Evolutionary conservation across 1,140 invertebrate species (phyloP), one percentile per base, ranked within the genome.

Genomic region (Olivierus martensii): DNA sequence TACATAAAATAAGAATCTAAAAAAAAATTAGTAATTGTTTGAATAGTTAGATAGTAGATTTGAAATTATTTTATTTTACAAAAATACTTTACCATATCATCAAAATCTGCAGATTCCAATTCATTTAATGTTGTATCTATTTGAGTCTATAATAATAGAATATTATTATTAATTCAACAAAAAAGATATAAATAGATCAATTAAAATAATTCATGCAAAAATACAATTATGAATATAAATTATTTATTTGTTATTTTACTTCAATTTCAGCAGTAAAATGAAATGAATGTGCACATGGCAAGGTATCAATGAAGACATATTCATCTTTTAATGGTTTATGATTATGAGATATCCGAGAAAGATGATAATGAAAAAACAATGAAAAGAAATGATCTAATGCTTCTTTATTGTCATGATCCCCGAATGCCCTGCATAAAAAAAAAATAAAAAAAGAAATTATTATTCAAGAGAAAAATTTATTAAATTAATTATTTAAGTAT

Each of bases 41-140:
- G n/a, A n/a, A n/a, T n/a, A n/a, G n/a, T n/a, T n/a, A n/a, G n/a
- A n/a, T n/a, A n/a, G n/a, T n/a, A n/a, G n/a, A n/a, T n/a, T n/a
- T n/a, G n/a, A n/a, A n/a, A n/a, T n/a, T 28, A 28, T 28, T 28
- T 28, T 28, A 6, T 9, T 28, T 28, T 28, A 28, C 2, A 28
- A 28, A 28, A 28, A 6, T 46, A 15, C 60, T 65, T 62, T 58
- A 70, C 69, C 62, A 67, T 63, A 52, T 68, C 67, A 42, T 59
- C 63, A 65, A 69, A 72, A 51, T 71, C 69, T 18, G 66, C 65
- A 21, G 70, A 65, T 61, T 71, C 69, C 58, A 70, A 66, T 58
- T 71, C 68, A 66, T 63, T 71, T 45, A 72, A 58, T 51, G 63
- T 65, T 56, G 66, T 67, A 62, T 65, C 62, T 54, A 70, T 62